Evolutionary conservation across 2,888 invertebrate species (phyloP).

Genomic region (Acanthosepion lycidas): DNA sequence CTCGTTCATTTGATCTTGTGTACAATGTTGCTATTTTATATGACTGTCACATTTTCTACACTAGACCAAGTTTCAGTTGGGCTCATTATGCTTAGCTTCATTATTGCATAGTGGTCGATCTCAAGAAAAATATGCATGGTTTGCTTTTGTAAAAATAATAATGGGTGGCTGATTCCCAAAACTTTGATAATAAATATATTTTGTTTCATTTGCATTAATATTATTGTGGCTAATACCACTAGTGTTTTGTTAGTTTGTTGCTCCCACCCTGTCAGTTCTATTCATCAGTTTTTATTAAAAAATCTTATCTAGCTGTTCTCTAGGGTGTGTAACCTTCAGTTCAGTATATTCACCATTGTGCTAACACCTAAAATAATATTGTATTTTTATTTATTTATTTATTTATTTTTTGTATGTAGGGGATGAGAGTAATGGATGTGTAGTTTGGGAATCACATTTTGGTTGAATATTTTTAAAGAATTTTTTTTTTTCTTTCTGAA

Average conservation of each 20-base stretch:
- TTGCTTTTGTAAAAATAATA: too few species aligned
- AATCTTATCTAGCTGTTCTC: not conserved
- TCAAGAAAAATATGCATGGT: not conserved
- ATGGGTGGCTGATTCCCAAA: too few species aligned
- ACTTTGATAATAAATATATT: too few species aligned
- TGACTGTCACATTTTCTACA: not conserved
- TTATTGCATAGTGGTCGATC: not conserved
- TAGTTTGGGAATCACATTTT: slow-evolving; percentile 8
- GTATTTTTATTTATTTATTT: not conserved
- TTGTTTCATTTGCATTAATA: too few species aligned
- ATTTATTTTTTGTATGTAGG: not conserved
- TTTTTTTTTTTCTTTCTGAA: not conserved
- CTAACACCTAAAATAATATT: not conserved
- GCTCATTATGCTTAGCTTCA: not conserved
- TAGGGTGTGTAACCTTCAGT: not conserved
- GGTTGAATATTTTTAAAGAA: not conserved
- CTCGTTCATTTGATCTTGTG: not conserved
- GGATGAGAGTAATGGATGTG: not conserved
- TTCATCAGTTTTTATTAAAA: too few species aligned
- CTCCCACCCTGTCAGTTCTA: too few species aligned
- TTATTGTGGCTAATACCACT: too few species aligned
- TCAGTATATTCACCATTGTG: not conserved
- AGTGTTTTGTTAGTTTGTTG: too few species aligned
- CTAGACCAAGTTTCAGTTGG: not conserved
- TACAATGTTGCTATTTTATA: not conserved